Evolutionary conservation across 2,888 invertebrate species (phyloP), one percentile per base, ranked within the genome.

Genomic region (Drosophila histrio): DNA sequence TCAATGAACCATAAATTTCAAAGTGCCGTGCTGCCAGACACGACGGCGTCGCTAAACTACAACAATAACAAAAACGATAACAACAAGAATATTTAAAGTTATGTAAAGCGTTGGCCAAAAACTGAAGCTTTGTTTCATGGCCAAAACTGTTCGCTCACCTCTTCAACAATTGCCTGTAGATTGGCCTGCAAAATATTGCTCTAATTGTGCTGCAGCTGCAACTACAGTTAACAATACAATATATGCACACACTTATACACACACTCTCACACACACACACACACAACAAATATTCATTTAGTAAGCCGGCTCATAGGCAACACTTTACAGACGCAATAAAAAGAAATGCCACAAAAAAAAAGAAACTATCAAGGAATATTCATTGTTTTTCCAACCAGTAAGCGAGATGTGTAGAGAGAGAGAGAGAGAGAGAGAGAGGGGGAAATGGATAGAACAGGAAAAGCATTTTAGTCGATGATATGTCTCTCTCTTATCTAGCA

Each of bases 1-100:
- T 87, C 84, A 88, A 88, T 84, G 84, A 84, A 87, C 87, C 88
- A 84, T 84, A 84, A 84, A 88, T 84, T 84, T 88, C 62, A 84
- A 88, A 88, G 81, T 87, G 87, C 88, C 85, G 72, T 66, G 53
- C 49, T 68, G 56, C 71, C 76, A 84, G 84, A 84, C 84, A 71
- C 64, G 88, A 69, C 87, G 84, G 80, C 83, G 79, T 49, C 79
- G 53, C 61, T 22, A 3, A 62, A 38, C 74, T 52, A 53, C 56
- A 60, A 72, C 44, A 56, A 38, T 19, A 39, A 21, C 21, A 52
- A n/a, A 19, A 39, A 21, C 21, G 49, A n/a, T 13, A 53, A n/a
- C 36, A 41, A 13, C 19, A 36, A 17, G 28, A 38, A 53, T 34
- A 15, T 39, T 84, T 84, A 87, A 87, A 87, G 75, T 87, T 82